Evolutionary conservation across 2,113 vertebrate species (phyloP).

Genomic region (Pangasianodon gigas): DNA sequence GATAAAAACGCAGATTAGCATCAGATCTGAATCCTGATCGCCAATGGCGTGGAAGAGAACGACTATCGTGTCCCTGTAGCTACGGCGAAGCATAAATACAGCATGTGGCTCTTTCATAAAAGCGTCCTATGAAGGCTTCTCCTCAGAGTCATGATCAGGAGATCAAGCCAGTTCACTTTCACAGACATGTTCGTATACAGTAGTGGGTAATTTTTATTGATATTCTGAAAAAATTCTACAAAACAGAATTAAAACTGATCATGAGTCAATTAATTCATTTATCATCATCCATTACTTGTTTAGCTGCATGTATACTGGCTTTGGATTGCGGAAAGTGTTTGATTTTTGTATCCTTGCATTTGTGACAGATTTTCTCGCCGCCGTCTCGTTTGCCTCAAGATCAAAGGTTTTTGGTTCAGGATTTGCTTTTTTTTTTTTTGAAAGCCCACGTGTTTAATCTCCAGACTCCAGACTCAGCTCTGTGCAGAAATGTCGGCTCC

Average conservation of each 20-base stretch:
- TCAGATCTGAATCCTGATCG: background rate
- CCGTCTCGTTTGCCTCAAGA: no score
- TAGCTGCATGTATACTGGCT: background rate
- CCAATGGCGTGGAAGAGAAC: background rate
- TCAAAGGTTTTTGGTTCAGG: no score
- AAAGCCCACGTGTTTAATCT: background rate
- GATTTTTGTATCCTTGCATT: no score
- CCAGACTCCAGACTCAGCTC: background rate
- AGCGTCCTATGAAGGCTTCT: no score
- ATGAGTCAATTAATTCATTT: no score
- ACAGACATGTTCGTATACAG: background rate
- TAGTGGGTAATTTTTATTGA: background rate
- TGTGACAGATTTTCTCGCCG: no score
- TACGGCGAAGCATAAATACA: background rate
- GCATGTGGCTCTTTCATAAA: background rate
- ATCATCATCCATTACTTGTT: no score
- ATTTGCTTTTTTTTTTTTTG: no score
- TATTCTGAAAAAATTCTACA: no score
- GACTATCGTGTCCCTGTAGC: background rate
- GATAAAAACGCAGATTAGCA: background rate
- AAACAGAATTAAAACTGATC: no score
- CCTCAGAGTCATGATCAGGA: no score
- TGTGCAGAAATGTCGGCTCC: background rate
- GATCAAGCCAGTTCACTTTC: no score
- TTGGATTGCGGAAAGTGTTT: background rate